phyloP scores from a whole-genome alignment of 2,888 invertebrate species.

The Athripsodes cinereus region DNA sequence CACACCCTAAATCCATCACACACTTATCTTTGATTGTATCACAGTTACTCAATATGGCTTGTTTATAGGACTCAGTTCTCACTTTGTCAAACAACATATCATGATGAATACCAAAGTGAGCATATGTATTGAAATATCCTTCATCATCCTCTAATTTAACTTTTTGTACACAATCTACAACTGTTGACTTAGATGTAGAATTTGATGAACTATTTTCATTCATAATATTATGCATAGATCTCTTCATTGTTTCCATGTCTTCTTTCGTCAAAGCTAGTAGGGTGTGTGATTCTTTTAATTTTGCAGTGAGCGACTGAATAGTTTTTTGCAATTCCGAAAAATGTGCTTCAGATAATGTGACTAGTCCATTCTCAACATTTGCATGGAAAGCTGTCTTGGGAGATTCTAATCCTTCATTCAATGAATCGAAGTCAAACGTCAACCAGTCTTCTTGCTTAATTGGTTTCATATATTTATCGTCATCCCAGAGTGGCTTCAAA shows the following conservation, averaged over 20 bases:
- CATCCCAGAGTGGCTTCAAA: slow-evolving; percentile 58
- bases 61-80: slow-evolving; percentile 80
- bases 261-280: slow-evolving; percentile 55
- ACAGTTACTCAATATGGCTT: slow-evolving; percentile 73
- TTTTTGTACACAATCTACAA: slow-evolving; percentile 35
- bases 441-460: slow-evolving; percentile 74
- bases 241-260: slow-evolving; percentile 55
- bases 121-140: slow-evolving; percentile 76
- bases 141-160: slow-evolving; percentile 62
- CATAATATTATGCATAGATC: slow-evolving; percentile 52
- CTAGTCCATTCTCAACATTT: slow-evolving; percentile 56
- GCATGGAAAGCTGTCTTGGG: slow-evolving; percentile 46
- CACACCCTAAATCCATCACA: slow-evolving; percentile 95
- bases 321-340: slow-evolving; percentile 55
- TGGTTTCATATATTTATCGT: slow-evolving; percentile 73
- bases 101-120: slow-evolving; percentile 88
- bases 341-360: slow-evolving; percentile 55
- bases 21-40: slow-evolving; percentile 65
- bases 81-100: slow-evolving; percentile 90
- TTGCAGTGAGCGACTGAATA: slow-evolving; percentile 49
- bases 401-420: slow-evolving; percentile 25
- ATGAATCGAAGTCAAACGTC: slow-evolving; percentile 66
- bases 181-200: slow-evolving; percentile 38
- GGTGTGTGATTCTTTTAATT: slow-evolving; percentile 54
- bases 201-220: slow-evolving; percentile 36